Base-by-base conservation (phyloP, 2,113 vertebrate species). In the Lonchura striata region DNA sequence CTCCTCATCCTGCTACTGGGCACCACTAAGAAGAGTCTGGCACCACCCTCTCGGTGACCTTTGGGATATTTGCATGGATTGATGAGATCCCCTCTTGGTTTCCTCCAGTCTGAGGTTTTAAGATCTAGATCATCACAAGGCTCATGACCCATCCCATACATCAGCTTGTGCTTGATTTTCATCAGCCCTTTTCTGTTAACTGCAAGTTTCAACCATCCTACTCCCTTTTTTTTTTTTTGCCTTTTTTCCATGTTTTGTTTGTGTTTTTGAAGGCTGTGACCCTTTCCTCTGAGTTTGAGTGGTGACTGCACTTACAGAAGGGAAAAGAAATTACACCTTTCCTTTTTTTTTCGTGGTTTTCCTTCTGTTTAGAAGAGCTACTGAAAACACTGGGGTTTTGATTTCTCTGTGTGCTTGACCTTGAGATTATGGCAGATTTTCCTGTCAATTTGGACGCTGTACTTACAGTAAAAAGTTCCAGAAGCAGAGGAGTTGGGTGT, bases 341-440 rank as follows among this genome's bases (percentile, higher is more conserved):
- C 10, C 10, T n/a, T 22, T 25, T 57, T 57, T 70, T 80, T 46
- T 22, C 15, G 24, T 70, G 39, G 4, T 46, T 86, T 76, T 68
- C 24, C 20, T 86, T 63, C 42, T 61, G 28, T 65, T 83, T 13
- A 33, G 59, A 72, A 80, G 53, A 3, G 0, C n/a, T 25, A 5
- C 52, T 41, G 52, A 61, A 78, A 81, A 33, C 1, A 1, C 15
- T 5, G 3, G 16, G 0, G 0, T 60, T 50, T 23, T 68, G 52
- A 14, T 53, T 63, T 52, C 44, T 66, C 49, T 70, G 7, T 46
- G 4, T 59, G 47, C 65, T 71, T 47, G 24, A 8, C 42, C n/a
- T 66, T 54, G 22, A 1, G 41, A 4, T 41, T 77, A 7, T 3
- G 47, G 70, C 11, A 47, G 11, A 13, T 85, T 78, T 85, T 52